Base-by-base conservation (phyloP, 2,113 vertebrate species). In the Phalacrocorax carbo region DNA sequence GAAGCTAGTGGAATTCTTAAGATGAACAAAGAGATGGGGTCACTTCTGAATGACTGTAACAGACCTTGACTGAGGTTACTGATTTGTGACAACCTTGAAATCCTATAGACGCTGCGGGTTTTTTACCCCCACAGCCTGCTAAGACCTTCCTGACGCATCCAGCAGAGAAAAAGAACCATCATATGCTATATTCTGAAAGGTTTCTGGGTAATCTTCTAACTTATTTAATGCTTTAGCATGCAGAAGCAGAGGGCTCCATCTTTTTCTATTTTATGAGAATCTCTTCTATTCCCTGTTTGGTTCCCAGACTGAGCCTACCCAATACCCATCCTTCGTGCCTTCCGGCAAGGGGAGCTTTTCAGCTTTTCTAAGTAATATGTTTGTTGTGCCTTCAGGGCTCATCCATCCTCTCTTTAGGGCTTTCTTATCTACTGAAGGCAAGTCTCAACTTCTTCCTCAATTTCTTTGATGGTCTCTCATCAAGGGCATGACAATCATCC, bases 41-140 rank as follows among this genome's bases (percentile, higher is more conserved):
- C 73, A 82, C 57, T 91, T 82, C 54, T 85, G 66, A 87, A 91
- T 84, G 18, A 60, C 40, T 95, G 5, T 79, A 94, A 76, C 70
- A 88, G 90, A 54, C 68, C 32, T 93, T 32, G 1, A 27, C 55
- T 76, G 73, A 94, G 81, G 61, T 82, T 93, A 82, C 91, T 89
- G 81, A 64, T 94, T 57, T 85, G 44, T 94, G 91, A 91, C 86
- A 92, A 85, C 52, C 65, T 79, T 78, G 70, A 96, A 96, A 96
- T 94, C 82, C 87, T 95, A 95, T 82, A 86, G 95, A 94, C 86
- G 68, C 65, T 70, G 42, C 61, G 48, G 16, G 17, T 46, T 36
- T 88, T 91, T 65, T 94, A 84, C 71, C 92, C 92, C 62, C 34
- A 69, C 38, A 72, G 93, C 48, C 70, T 96, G 89, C 93, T 91